Base-by-base conservation (phyloP, 2,888 invertebrate genomes). In the Seladonia tumulorum region DNA sequence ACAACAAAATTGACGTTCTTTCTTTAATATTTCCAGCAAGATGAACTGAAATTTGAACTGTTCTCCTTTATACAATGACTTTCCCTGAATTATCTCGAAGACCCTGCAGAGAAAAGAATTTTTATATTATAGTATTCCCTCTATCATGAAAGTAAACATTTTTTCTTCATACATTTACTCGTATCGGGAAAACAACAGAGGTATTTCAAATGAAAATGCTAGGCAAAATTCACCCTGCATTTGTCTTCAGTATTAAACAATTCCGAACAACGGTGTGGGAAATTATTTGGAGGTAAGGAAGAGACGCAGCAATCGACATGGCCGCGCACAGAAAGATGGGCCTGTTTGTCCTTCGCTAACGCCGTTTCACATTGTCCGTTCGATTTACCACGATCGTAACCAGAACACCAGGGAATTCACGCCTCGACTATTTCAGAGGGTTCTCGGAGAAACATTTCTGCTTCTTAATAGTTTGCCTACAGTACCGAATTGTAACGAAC, bases 311-410 rank as follows among this genome's bases (percentile, higher is more conserved):
- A 68, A 71, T 71, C 63, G 76, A 68, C 80, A 76, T 86, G n/a
- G 53, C 29, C 53, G 84, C 76, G 85, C 72, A 80, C 83, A 79
- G 89, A 88, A 82, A 89, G 89, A 89, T 90, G 88, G 90, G 85
- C 79, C 83, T 81, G 86, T 84, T 89, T 89, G 89, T 89, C 79
- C 84, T 76, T 78, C 66, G 79, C 70, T 79, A 78, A 47, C 80
- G 77, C 71, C 76, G 79, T 75, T 79, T 57, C 73, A 76, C 71
- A 88, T 88, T 87, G 90, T 89, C 82, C 79, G 78, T 39, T 79
- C 60, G 76, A 72, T 63, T 76, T 83, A 75, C 63, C 79, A n/a
- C 73, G 25, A 75, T 49, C 53, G 35, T 49, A 42, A 42, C 57
- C 45, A 39, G 70, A 70, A 49, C 60, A 45, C 47, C 18, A 8